Evolutionary conservation across 23 tunicate genomes (phyloP).

Genomic region (Styela plicata): DNA sequence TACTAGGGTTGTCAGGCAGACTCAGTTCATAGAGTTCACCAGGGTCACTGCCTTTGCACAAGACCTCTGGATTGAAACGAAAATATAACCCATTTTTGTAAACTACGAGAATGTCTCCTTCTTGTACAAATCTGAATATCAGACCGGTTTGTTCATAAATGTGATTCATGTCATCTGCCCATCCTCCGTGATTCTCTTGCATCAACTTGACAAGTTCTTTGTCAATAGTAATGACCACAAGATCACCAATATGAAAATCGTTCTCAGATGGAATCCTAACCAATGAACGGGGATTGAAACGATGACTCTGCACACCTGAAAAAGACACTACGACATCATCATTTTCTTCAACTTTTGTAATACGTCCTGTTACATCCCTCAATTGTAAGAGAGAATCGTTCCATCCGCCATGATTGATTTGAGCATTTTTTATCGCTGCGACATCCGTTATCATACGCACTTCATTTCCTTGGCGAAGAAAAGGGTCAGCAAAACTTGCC

Average conservation of each 20-base stretch:
- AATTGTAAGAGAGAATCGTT: neutral
- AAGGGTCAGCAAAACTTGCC: constrained; percentile 24
- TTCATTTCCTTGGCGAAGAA: constrained; percentile 4
- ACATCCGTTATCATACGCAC: constrained; percentile 20
- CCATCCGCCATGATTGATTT: constrained; percentile 33
- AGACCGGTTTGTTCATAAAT: constrained; percentile 3
- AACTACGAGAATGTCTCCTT: constrained; percentile 14
- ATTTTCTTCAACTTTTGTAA: constrained; percentile 10
- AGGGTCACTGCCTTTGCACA: neutral
- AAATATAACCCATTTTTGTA: constrained; percentile 24
- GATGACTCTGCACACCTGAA: constrained; percentile 12
- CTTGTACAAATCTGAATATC: constrained; percentile 9
- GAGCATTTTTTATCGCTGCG: constrained; percentile 29
- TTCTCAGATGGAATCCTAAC: constrained; percentile 8
- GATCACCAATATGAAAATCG: constrained; percentile 26
- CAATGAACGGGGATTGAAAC: constrained; percentile 20
- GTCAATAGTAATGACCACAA: constrained; percentile 4
- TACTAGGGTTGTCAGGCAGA: constrained; percentile 13
- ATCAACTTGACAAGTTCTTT: constrained; percentile 3
- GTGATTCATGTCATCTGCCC: constrained; percentile 16
- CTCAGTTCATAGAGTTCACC: neutral
- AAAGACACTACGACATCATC: constrained; percentile 21
- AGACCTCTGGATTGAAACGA: constrained; percentile 15
- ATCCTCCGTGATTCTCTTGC: constrained; percentile 29
- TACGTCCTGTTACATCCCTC: constrained; percentile 1